phyloP scores from a whole-genome alignment of 2,888 invertebrate species.

The Pristionchus maxplancki region DNA sequence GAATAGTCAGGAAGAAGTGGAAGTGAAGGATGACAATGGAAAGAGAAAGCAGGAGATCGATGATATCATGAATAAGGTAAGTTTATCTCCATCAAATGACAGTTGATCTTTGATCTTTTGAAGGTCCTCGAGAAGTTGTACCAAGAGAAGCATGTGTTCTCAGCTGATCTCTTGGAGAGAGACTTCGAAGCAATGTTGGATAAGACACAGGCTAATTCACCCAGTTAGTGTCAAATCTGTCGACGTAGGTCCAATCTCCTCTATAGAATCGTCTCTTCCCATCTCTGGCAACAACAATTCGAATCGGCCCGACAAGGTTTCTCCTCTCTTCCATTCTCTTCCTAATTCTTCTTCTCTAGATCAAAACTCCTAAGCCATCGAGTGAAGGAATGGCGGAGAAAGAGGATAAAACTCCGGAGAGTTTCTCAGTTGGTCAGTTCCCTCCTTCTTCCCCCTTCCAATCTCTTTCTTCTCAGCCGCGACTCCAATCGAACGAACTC shows the following conservation, averaged over 20 bases:
- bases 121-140: conserved; percentile 22
- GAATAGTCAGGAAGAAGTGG: conserved; percentile 25
- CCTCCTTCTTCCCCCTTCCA: background rate
- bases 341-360: background rate
- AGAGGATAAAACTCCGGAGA: conserved; percentile 19
- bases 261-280: background rate
- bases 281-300: background rate
- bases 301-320: background rate
- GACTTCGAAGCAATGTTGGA: background rate
- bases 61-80: conserved; percentile 40
- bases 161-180: background rate
- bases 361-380: background rate
- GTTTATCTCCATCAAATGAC: background rate
- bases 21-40: background rate
- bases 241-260: background rate
- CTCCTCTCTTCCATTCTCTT: background rate
- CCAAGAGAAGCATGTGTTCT: conserved; percentile 8
- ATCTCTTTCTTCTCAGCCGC: background rate
- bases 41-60: conserved; percentile 1
- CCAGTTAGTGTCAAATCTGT: background rate
- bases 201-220: conserved; percentile 31
- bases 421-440: background rate
- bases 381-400: conserved; percentile 10
- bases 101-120: conserved; percentile 17
- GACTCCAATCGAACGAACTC: conserved; percentile 9